These are phyloP conservation scores for Orientallactaga sibirica DNA, from an alignment of 2,797 vertebrate genomes.

Conservation along the genomic window DNA sequence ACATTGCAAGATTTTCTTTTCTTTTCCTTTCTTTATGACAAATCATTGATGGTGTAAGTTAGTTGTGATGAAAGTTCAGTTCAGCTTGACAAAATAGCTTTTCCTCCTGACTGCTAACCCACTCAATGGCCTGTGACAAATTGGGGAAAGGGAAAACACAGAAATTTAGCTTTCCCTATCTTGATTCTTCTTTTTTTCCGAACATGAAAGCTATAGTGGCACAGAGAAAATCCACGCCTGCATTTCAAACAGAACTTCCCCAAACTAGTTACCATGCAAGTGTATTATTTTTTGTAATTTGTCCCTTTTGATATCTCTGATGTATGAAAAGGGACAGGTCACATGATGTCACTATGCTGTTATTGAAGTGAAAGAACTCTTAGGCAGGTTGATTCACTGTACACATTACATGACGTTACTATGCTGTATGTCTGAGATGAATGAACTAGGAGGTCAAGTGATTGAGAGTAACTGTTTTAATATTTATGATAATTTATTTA, in stretches of 20 bases:
- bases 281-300: conserved; percentile 62
- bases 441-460: neutral
- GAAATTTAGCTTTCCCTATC: conserved; percentile 30
- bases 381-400: conserved; percentile 44
- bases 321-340: conserved; percentile 26
- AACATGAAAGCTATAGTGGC: neutral
- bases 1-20: conserved; percentile 80
- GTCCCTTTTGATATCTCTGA: conserved; percentile 50
- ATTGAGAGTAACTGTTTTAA: conserved; percentile 74
- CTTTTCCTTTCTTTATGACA: conserved; percentile 78
- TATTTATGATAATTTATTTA: conserved; percentile 72
- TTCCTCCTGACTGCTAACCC: conserved; percentile 79
- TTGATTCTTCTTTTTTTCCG: neutral
- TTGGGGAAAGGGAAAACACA: conserved; percentile 36
- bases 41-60: conserved; percentile 69
- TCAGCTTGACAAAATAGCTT: conserved; percentile 78
- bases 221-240: neutral
- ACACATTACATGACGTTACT: neutral
- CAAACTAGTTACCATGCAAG: conserved; percentile 57
- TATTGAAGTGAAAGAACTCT: neutral
- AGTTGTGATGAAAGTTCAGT: conserved; percentile 84
- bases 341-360: neutral
- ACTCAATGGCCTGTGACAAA: conserved; percentile 79
- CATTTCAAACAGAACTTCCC: neutral
- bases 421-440: neutral